A percentile compares a stretch with the other conserved stretches of the same genome.
Conservation (phyloP, 2,888 invertebrate species). For the Odontothrips loti region DNA sequence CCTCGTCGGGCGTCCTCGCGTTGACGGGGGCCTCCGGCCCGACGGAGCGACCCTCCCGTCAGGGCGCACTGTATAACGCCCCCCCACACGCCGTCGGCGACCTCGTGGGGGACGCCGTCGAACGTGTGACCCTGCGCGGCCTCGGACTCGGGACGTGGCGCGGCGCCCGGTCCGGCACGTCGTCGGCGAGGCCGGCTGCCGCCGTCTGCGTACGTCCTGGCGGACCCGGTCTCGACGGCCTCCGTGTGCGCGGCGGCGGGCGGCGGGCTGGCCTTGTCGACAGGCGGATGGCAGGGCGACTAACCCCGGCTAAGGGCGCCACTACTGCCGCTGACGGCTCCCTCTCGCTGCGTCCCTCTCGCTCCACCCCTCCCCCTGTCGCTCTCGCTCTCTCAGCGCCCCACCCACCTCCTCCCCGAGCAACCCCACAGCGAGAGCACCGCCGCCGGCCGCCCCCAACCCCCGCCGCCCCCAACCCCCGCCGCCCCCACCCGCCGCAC, state of each 20-base stretch:
- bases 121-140: too few species aligned
- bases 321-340: not conserved
- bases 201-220: not conserved
- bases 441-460: slow-evolving; percentile 33
- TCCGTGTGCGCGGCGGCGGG: too few species aligned
- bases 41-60: too few species aligned
- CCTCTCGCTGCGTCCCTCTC: not conserved
- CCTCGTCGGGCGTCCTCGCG: too few species aligned
- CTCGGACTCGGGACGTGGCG: too few species aligned
- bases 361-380: not conserved
- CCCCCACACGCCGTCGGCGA: too few species aligned
- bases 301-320: slow-evolving; percentile 35
- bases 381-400: not conserved
- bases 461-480: not conserved
- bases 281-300: slow-evolving; percentile 28
- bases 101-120: too few species aligned
- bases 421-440: not conserved
- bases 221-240: slow-evolving; percentile 37
- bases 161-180: not conserved
- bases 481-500: too few species aligned
- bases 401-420: too few species aligned
- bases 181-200: not conserved
- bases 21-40: too few species aligned
- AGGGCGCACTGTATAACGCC: too few species aligned
- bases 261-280: too few species aligned